Percentiles rank a stretch among this genome's conserved stretches.
Evolutionary conservation across 2,113 vertebrate species (phyloP).

Genomic region (Stictonetta naevosa): DNA sequence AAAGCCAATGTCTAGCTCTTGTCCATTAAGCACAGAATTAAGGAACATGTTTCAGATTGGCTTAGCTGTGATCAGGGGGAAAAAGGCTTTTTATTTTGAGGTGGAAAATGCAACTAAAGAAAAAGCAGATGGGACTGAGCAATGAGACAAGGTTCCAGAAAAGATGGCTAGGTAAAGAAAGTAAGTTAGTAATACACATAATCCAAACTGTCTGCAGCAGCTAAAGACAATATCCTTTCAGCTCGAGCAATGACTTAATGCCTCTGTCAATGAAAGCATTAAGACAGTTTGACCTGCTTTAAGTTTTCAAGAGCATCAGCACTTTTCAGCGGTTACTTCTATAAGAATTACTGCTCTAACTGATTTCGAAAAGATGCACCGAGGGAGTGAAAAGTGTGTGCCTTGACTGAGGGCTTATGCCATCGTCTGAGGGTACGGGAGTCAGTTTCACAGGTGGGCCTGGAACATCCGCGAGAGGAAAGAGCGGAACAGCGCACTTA

Average conservation of each 20-base stretch:
- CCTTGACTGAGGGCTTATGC: neutral
- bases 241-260: constrained; percentile 8
- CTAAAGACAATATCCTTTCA: constrained; percentile 57
- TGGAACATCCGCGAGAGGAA: neutral
- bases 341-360: neutral
- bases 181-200: constrained; percentile 38
- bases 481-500: neutral
- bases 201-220: constrained; percentile 17
- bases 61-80: constrained; percentile 3
- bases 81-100: neutral
- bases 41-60: neutral
- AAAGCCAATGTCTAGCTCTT: neutral
- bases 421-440: neutral
- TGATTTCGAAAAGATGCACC: neutral
- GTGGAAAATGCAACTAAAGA: constrained; percentile 52
- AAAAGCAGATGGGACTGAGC: constrained; percentile 63
- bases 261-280: constrained; percentile 2
- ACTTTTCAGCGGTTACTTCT: neutral
- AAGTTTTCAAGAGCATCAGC: neutral
- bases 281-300: neutral
- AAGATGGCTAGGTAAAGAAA: constrained; percentile 59
- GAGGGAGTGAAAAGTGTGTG: neutral
- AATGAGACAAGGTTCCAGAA: constrained; percentile 47
- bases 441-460: neutral
- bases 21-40: neutral